Conservation (phyloP, 30 jellyfish, hydroid and myxozoan genomes). For the Catostylus mosaicus region DNA sequence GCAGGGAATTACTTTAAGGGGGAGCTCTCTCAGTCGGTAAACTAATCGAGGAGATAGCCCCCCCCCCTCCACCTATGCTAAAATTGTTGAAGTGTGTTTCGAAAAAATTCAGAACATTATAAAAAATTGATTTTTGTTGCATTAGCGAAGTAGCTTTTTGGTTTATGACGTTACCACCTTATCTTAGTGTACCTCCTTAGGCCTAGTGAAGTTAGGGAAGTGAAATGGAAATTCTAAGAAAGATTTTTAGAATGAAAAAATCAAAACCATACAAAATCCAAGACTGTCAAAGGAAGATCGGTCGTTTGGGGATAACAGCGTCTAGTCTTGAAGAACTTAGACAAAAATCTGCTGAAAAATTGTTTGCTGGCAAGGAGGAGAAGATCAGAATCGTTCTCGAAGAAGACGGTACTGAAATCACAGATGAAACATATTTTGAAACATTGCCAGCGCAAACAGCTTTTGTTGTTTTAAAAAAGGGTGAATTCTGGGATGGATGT, state of each 20-base stretch:
- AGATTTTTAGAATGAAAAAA: conserved; percentile 59
- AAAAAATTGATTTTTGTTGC: too few relatives aligned
- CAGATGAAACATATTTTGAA: conserved; percentile 70
- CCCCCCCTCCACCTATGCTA: too few relatives aligned
- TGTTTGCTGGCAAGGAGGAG: conserved; percentile 4
- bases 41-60: too few relatives aligned
- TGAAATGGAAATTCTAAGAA: conserved; percentile 64
- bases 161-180: too few relatives aligned
- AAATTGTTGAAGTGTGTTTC: too few relatives aligned
- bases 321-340: conserved; percentile 66
- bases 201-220: conserved; percentile 24
- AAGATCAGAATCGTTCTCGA: conserved; percentile 62
- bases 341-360: conserved; percentile 44
- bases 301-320: conserved; percentile 87
- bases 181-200: too few relatives aligned
- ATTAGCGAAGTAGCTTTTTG: too few relatives aligned
- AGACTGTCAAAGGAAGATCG: conserved; percentile 66
- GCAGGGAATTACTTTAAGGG: too few relatives aligned
- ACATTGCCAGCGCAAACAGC: conserved; percentile 78
- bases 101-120: too few relatives aligned
- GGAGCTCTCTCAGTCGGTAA: too few relatives aligned
- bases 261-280: conserved; percentile 85
- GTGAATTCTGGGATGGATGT: conserved; percentile 96
- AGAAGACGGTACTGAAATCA: conserved; percentile 86
- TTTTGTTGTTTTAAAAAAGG: conserved; percentile 63